These are phyloP conservation scores for Parambassis ranga DNA, from an alignment of 2,797 vertebrate species.

Conservation along the genomic window DNA sequence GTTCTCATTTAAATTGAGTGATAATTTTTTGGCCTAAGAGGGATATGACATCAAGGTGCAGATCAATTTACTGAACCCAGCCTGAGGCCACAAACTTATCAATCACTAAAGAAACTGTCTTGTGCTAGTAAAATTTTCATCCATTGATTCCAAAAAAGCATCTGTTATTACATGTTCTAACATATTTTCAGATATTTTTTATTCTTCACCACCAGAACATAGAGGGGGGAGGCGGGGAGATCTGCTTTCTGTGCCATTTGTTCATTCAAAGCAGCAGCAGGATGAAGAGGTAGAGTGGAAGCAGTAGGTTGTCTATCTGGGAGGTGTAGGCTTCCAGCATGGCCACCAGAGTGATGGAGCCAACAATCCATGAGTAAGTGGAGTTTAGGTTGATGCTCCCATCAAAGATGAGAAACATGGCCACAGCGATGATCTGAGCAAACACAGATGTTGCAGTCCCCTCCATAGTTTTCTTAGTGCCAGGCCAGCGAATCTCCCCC, in stretches of 20 bases:
- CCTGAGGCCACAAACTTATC: no score
- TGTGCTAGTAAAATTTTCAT: conserved; percentile 15
- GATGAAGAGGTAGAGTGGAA: conserved; percentile 96
- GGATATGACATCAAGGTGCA: no score
- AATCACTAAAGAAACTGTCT: no score
- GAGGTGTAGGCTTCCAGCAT: conserved; percentile 94
- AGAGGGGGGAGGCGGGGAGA: not conserved
- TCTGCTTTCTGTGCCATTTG: conserved; percentile 11
- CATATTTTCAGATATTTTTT: not conserved
- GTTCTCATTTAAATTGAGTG: not conserved
- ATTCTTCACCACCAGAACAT: not conserved
- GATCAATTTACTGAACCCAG: no score
- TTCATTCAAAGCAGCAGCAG: conserved; percentile 86
- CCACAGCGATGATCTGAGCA: conserved; percentile 94
- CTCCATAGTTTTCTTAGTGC: conserved; percentile 96
- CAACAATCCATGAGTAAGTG: conserved; percentile 93
- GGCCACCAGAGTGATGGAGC: conserved; percentile 90
- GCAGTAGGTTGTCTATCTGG: conserved; percentile 95
- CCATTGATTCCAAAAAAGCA: conserved; percentile 9
- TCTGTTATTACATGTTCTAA: no score
- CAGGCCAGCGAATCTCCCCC: conserved; percentile 96
- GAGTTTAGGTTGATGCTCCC: conserved; percentile 89
- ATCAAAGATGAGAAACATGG: conserved; percentile 94
- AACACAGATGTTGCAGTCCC: conserved; percentile 95
- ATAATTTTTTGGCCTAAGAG: no score